Conservation (phyloP, 2,888 invertebrate genomes). For the Lutraria lutraria region DNA sequence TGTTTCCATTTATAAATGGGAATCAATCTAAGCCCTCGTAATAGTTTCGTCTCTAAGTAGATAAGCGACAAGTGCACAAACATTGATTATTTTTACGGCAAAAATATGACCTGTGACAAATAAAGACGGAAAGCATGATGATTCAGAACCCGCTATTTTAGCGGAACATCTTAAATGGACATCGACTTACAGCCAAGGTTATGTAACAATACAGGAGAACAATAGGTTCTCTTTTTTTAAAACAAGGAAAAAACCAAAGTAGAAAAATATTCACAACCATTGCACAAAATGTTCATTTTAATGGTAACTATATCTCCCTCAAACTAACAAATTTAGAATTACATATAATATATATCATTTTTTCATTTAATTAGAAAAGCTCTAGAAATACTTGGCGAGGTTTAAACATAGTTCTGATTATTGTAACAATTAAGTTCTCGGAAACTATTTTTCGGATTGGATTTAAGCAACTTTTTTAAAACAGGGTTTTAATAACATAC, state of each 20-base stretch:
- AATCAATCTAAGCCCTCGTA: constrained; percentile 45
- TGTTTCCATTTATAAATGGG: constrained; percentile 49
- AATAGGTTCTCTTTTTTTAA: neutral
- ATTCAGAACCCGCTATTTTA: neutral
- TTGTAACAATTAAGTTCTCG: too few relatives aligned
- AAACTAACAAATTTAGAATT: too few relatives aligned
- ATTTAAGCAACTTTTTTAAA: too few relatives aligned
- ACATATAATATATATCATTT: too few relatives aligned
- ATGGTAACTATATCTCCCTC: too few relatives aligned
- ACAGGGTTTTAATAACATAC: too few relatives aligned
- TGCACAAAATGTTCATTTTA: too few relatives aligned
- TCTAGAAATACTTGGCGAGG: too few relatives aligned
- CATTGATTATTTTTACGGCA: constrained; percentile 42
- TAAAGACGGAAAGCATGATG: neutral
- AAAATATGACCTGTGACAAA: constrained; percentile 32
- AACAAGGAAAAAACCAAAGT: neutral
- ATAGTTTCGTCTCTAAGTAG: constrained; percentile 38
- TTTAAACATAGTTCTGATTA: too few relatives aligned
- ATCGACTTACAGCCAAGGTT: neutral
- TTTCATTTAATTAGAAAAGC: too few relatives aligned
- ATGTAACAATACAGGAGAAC: neutral
- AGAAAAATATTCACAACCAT: neutral
- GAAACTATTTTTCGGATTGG: too few relatives aligned
- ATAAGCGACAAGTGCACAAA: constrained; percentile 43
- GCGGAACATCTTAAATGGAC: neutral